A percentile compares a stretch with the other conserved stretches of the same genome.
Conservation (phyloP, 1,140 invertebrate species). For the Listronotus oregonensis region DNA sequence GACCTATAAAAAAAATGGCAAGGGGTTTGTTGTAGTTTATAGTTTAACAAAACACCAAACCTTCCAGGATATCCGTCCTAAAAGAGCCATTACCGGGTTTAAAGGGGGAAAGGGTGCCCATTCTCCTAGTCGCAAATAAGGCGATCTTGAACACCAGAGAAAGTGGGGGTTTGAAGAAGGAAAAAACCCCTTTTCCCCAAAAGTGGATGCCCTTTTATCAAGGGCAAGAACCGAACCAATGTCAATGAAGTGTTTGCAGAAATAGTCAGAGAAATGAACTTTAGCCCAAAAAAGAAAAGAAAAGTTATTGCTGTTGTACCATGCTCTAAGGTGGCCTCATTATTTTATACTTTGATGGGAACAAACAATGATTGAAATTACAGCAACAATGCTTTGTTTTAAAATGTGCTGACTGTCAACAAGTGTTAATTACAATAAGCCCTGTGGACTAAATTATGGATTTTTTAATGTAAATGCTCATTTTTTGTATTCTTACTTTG, state of each 20-base stretch:
- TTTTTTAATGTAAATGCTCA: slow-evolving; percentile 48
- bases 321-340: slow-evolving; percentile 52
- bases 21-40: slow-evolving; percentile 99
- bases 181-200: slow-evolving; percentile 82
- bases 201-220: slow-evolving; percentile 97
- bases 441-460: slow-evolving; percentile 31
- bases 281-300: slow-evolving; percentile 92
- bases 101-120: slow-evolving; percentile 96
- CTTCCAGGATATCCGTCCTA: slow-evolving; percentile 97
- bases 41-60: slow-evolving; percentile 91
- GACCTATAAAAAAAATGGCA: slow-evolving; percentile 99
- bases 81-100: slow-evolving; percentile 96
- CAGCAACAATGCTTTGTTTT: slow-evolving; percentile 43
- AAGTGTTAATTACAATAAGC: slow-evolving; percentile 14
- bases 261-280: slow-evolving; percentile 99
- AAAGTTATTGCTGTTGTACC: slow-evolving; percentile 89
- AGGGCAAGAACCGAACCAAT: slow-evolving; percentile 98
- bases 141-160: slow-evolving; percentile 92
- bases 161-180: slow-evolving; percentile 85
- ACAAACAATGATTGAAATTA: slow-evolving; percentile 41
- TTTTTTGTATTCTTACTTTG: slow-evolving; percentile 49
- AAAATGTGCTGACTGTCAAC: slow-evolving; percentile 36
- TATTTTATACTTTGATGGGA: slow-evolving; percentile 43
- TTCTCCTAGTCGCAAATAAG: slow-evolving; percentile 94
- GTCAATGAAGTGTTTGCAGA: slow-evolving; percentile 99